Base-by-base conservation (phyloP, 2,888 invertebrate genomes). In the Morinoia aosen region DNA sequence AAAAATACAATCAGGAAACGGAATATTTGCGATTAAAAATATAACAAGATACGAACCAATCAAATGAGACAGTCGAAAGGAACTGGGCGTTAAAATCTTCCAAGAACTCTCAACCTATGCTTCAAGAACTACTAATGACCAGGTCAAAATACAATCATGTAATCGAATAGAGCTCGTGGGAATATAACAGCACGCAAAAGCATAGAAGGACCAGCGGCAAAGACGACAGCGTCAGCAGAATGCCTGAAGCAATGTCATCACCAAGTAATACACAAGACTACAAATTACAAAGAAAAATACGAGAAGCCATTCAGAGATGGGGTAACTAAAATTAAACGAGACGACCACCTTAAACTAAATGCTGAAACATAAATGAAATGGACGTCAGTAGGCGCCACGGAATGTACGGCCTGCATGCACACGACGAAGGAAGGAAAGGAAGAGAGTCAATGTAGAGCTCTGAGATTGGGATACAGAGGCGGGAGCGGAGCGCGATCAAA, bases 151-250 rank as follows among this genome's bases (percentile, higher is more conserved):
- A 76, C 8, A 76, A 33, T 10, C 33, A 76, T 7, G 19, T 33
- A 8, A 76, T 76, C 33, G 8, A 76, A 3, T 19, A 76, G 76
- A 33, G 25, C 76, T 76, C 19, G 76, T 33, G 10, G 25, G 25
- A 76, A 76, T 16, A 61, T 48, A 19, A 76, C 25, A 33, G 33
- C 8, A 25, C 76, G 25, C 8, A 76, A 76, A 10, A 33, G 76
- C 76, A 33, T 76, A 3, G 76, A 76, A 96, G 93, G 58, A 95
- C 88, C 94, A 95, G 96, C 57, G 95, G 58, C 40, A 96, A 91
- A 95, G 93, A 91, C 94, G 76, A 76, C 91, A 61, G 56, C 93
- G 39, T 39, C 94, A 40, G 58, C 88, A 61, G 91, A 40, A 16
- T 33, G 76, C 33, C 2, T 10, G 76, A 76, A 76, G 76, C 76